Conservation (phyloP, 2,113 vertebrate species). For the Pleuronectes platessa region DNA sequence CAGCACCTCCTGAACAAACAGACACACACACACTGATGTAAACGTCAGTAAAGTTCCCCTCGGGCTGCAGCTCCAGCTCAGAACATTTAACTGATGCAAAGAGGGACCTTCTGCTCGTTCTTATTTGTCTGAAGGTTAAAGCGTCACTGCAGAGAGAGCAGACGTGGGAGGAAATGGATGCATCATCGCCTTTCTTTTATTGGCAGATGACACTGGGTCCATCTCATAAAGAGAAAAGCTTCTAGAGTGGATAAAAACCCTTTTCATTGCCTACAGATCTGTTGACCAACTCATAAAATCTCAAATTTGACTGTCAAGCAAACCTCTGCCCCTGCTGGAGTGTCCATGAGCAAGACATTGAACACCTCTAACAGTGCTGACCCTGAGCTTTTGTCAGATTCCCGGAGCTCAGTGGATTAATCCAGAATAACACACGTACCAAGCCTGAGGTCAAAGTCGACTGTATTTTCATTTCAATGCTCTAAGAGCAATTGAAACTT, state of each 20-base stretch:
- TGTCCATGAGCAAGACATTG: not conserved
- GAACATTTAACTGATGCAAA: not conserved
- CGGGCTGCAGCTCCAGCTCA: not conserved
- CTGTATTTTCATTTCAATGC: not conserved
- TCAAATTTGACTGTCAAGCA: slow-evolving; percentile 7
- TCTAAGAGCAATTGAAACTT: slow-evolving; percentile 42
- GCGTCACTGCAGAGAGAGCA: slow-evolving; percentile 15
- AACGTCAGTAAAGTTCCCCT: not conserved
- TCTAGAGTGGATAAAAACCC: slow-evolving; percentile 19
- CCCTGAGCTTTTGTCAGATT: not conserved
- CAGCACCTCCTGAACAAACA: slow-evolving; percentile 89
- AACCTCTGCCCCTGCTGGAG: not conserved
- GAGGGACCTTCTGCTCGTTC: not conserved
- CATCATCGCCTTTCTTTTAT: slow-evolving; percentile 25
- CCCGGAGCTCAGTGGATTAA: not conserved
- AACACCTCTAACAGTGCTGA: not conserved
- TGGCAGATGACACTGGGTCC: not conserved
- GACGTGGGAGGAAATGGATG: slow-evolving; percentile 36
- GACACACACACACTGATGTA: not conserved
- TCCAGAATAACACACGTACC: slow-evolving; percentile 9
- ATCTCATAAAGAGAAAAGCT: slow-evolving; percentile 41
- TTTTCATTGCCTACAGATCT: slow-evolving; percentile 6
- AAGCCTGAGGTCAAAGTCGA: slow-evolving; percentile 49
- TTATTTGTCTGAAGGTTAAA: not conserved
- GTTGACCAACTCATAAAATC: slow-evolving; percentile 58